phyloP scores from a whole-genome alignment of 2,888 invertebrate species.

The Plagodis pulveraria region DNA sequence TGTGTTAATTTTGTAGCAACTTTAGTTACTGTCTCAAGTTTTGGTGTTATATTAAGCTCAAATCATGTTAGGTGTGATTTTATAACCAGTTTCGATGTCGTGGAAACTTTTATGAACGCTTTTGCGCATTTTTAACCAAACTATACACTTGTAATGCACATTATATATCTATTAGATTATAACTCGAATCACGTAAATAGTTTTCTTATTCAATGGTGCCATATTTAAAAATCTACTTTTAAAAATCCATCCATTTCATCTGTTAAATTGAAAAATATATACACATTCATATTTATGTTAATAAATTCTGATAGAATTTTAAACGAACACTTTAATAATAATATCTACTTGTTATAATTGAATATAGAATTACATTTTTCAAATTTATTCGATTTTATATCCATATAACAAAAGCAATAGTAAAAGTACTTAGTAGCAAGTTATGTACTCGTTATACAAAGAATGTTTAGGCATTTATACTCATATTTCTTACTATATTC shows the following conservation, averaged over 20 bases:
- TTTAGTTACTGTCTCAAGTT: conserved; percentile 38
- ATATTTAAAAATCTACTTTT: conserved; percentile 19
- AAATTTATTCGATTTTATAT: conserved; percentile 11
- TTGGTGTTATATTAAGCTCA: conserved; percentile 58
- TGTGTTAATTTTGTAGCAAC: conserved; percentile 26
- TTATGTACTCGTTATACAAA: not conserved
- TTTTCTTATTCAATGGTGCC: conserved; percentile 32
- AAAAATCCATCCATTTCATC: conserved; percentile 18
- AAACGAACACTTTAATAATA: not conserved
- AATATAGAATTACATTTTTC: conserved; percentile 7
- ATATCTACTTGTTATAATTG: not conserved
- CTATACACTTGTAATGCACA: conserved; percentile 52
- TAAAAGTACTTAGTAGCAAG: conserved; percentile 3
- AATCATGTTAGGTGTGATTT: conserved; percentile 66
- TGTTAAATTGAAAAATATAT: not conserved
- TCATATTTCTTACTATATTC: conserved; percentile 6
- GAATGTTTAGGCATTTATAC: conserved; percentile 3
- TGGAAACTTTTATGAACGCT: conserved; percentile 77
- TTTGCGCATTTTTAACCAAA: conserved; percentile 74
- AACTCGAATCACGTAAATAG: conserved; percentile 17
- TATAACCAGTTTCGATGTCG: conserved; percentile 75
- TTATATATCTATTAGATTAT: conserved; percentile 40
- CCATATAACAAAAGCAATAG: conserved; percentile 20
- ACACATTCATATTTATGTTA: conserved; percentile 9
- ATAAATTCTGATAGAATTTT: not conserved